Evolutionary conservation across 1,140 invertebrate species (phyloP), one percentile per base, ranked within the genome.

Genomic region (Caenorhabditis remanei): DNA sequence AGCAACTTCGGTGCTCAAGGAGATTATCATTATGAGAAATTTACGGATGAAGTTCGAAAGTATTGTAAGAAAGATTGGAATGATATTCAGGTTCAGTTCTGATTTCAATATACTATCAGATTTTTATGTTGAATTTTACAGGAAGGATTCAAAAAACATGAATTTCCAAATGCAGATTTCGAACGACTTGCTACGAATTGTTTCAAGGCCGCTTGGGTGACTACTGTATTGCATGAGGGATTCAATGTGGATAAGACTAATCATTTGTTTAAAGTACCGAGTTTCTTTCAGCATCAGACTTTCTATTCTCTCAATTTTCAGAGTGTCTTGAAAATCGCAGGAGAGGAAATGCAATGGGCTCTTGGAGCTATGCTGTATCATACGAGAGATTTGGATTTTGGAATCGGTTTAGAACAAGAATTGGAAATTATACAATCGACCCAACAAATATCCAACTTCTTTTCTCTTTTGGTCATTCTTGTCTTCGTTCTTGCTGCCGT

Each of bases 291-390:
- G 8, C 4, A 40, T 67, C 11, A 6, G 13, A 13, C 11, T 13
- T 46, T 71, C 8, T 32, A 32, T 2, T 32, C 32, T 32, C 32
- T 32, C 32, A 32, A 32, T 16, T 79, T 79, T 50, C 71, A 79
- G 71, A 79, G 71, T 50, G 71, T 79, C 0, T 46, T 79, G n/a
- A 79, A 79, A 79, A 79, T 79, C 50, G 71, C 71, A 1, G 71
- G 71, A 24, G 71, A 79, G 53, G 71, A 79, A 79, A 79, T 79
- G 43, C 71, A 79, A 79, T 79, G 71, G 71, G 71, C 71, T 48
- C 71, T 79, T 24, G 71, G 71, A 50, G 71, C 71, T 53, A 79
- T 79, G 71, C 71, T 79, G 8, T 79, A 79, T 24, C 71, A 79
- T 41, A 43, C 71, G 24, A 50, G n/a, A 24, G 40, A 43, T 32